Evolutionary conservation across 2,888 invertebrate species (phyloP), one percentile per base, ranked within the genome.

Genomic region (Neoaliturus tenellus): DNA sequence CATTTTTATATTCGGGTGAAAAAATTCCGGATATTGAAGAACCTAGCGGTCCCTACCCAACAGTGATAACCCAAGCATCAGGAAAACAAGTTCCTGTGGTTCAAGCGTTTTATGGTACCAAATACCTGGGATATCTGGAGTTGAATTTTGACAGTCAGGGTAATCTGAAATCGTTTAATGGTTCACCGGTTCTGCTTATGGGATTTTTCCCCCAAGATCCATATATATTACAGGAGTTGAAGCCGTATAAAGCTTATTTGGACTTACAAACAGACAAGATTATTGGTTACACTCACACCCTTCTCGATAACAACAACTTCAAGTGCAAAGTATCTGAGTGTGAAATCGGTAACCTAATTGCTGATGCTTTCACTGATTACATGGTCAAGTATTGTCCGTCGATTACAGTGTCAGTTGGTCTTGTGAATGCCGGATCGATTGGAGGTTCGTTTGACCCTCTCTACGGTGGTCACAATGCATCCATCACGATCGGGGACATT

Each of bases 101-200:
- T 0, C 97, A 98, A 91, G 98, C 97, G 0, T 98, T 95, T 88
- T 97, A 97, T 0, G 97, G 95, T 88, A 98, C 98, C 0, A 98
- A 98, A 91, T 98, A 98, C 89, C 91, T 98, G 84, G 98, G 98
- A 0, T 93, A 94, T 88, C 90, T 98, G 31, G 93, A 94, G 84
- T 86, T 94, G 87, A 90, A 92, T 67, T 98, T 98, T 89, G 93
- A 98, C 90, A 90, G 91, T 0, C 88, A 93, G 5, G 98, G 97
- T 10, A 94, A 96, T 89, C 91, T 98, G 1, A 90, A 91, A 0
- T 89, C 90, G 0, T 95, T 93, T 88, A 89, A 92, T 86, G 98
- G 98, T 0, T 94, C 94, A 87, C 98, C 98, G 0, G 93, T 97
- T 83, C 91, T 98, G 10, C 91, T 98, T 80, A 93, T 96, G 88